Evolutionary conservation across 2,113 vertebrate genomes (phyloP).

Genomic region (Callipepla californica): DNA sequence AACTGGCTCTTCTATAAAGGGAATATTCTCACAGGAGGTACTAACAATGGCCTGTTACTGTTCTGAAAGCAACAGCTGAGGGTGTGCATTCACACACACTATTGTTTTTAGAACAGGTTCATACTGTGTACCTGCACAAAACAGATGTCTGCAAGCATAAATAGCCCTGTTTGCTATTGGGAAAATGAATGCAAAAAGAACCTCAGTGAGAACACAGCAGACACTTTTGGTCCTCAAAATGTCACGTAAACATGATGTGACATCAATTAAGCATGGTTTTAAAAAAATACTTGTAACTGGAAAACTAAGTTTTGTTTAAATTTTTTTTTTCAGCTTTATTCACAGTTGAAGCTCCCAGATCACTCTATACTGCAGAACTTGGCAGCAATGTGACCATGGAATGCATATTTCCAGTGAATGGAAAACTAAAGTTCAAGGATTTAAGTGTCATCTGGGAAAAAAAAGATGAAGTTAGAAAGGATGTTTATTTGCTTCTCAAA

Average conservation of each 20-base stretch:
- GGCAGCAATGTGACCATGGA: constrained; percentile 83
- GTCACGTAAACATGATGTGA: not conserved
- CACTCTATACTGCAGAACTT: constrained; percentile 73
- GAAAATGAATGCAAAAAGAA: not conserved
- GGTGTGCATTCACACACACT: accelerated
- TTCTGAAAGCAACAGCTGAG: not conserved
- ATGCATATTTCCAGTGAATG: constrained; percentile 84
- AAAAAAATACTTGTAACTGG: not conserved
- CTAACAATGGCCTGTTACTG: not conserved
- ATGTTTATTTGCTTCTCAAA: constrained; percentile 76
- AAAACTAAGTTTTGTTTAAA: not conserved
- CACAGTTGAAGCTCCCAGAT: constrained; percentile 78
- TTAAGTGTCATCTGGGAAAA: constrained; percentile 85
- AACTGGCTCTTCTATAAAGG: not conserved
- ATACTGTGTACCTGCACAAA: accelerated
- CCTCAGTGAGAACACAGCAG: not conserved
- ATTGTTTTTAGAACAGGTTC: not conserved
- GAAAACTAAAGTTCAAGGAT: constrained; percentile 27
- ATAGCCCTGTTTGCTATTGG: not conserved
- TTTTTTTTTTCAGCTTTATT: constrained; percentile 82
- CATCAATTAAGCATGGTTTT: not conserved
- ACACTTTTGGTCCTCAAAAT: not conserved
- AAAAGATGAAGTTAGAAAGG: constrained; percentile 35
- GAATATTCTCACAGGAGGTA: not conserved
- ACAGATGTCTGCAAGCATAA: not conserved